Evolutionary conservation across 2,113 vertebrate species (phyloP).

Genomic region (Myotis brandtii): DNA sequence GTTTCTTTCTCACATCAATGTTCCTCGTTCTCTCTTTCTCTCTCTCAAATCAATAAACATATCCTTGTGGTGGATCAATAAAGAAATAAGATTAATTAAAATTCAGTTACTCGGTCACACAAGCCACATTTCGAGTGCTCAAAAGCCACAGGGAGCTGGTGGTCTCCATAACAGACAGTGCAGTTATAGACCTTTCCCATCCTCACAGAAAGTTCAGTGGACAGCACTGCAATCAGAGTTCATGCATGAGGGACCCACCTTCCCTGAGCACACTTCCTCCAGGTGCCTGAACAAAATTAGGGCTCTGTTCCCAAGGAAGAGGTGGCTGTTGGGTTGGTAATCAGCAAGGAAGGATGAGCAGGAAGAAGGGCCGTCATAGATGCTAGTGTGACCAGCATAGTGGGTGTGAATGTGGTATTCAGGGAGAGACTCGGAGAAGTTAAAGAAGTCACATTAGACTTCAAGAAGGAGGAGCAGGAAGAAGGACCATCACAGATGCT

Average conservation of each 20-base stretch:
- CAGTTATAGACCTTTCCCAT: accelerated
- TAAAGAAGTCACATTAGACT: neutral
- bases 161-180: neutral
- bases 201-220: neutral
- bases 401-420: accelerated
- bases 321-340: neutral
- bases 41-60: neutral
- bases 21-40: neutral
- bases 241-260: neutral
- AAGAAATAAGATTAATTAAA: neutral
- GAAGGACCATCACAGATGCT: accelerated
- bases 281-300: neutral
- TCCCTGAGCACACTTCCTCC: neutral
- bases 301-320: neutral
- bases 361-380: neutral
- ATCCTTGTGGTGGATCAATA: neutral
- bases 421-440: neutral
- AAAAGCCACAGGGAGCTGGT: neutral
- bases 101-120: neutral
- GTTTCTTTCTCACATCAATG: neutral
- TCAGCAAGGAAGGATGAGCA: neutral
- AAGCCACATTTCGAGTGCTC: neutral
- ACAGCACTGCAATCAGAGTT: neutral
- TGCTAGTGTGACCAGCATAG: accelerated
- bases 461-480: neutral